Evolutionary conservation across 2,888 invertebrate species (phyloP), one percentile per base, ranked within the genome.

Genomic region (Philaethria dido): DNA sequence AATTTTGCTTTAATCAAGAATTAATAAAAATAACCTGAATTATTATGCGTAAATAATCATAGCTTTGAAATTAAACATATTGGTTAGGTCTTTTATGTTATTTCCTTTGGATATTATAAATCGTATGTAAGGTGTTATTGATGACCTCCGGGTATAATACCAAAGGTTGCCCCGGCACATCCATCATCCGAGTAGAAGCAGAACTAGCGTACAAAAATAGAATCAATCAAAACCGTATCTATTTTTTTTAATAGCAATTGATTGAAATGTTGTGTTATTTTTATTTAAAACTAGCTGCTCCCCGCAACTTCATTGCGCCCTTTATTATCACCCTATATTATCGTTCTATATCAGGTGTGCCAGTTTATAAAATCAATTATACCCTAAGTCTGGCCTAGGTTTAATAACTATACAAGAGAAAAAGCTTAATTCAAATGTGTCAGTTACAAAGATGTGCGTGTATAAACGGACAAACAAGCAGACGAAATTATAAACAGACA

Each of bases 101-200:
- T 48, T 47, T 59, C 52, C 36, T 59, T 59, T 29, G 18, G 57
- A 33, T 45, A 48, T 63, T 50, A 66, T 69, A 69, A 66, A 66
- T 69, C 11, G 47, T 66, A 16, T 62, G 39, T 44, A 52, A 55
- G 33, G 45, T 66, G 50, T 69, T 66, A 66, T 71, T 71, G 69
- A 69, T 71, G 54, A 47, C 57, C 59, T 52, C 61, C 3, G 39
- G 55, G 44, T 48, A 68, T 52, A 71, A 62, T 62, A 42, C 18
- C 13, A 65, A 68, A 71, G 64, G 64, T 36, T 65, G 44, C 50
- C 50, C 50, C 50, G 50, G 29, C 18, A 67, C 69, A 69, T 71
- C 65, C 62, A 71, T 71, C 69, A 71, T 68, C 48, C 60, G 39
- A 42, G 61, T 63, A 50, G 62, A 39, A 52, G 36, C 36, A 50